A percentile compares a stretch with the other conserved stretches of the same genome.
phyloP scores from a whole-genome alignment of 2,113 vertebrate genomes.

The Callorhinus ursinus region DNA sequence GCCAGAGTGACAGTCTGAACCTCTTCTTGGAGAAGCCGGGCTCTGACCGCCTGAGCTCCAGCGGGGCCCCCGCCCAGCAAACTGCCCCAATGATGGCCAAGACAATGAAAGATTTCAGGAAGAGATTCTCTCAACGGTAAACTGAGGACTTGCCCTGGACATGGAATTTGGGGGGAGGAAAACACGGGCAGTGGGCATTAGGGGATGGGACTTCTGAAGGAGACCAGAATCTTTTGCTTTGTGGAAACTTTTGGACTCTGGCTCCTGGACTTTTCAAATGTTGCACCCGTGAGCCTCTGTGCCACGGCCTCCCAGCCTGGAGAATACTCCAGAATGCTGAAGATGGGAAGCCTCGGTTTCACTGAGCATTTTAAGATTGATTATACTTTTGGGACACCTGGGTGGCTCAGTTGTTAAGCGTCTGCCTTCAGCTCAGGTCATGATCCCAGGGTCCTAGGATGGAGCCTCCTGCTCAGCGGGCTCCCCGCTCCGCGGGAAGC shows the following conservation, averaged over 20 bases:
- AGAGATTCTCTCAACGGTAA: conserved; percentile 92
- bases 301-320: not conserved
- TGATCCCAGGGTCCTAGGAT: no score
- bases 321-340: conserved; percentile 73
- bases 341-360: not conserved
- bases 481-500: no score
- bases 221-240: conserved; percentile 35
- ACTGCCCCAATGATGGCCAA: conserved; percentile 96
- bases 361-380: not conserved
- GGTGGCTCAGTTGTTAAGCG: no score
- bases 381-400: not conserved
- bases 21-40: conserved; percentile 1
- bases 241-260: conserved; percentile 6
- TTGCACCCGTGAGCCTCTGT: not conserved
- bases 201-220: conserved; percentile 31
- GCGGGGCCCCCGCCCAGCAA: conserved; percentile 89
- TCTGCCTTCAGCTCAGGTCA: no score
- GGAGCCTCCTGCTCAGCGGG: no score
- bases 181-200: conserved; percentile 18
- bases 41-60: conserved; percentile 85
- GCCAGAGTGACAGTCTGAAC: not conserved
- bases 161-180: not conserved
- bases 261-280: not conserved
- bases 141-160: conserved; percentile 62
- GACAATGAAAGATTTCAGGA: conserved; percentile 96